A percentile compares a stretch with the other conserved stretches of the same genome.
These are phyloP conservation scores for Isichthys henryi DNA, from an alignment of 2,113 vertebrate species.

Conservation along the genomic window DNA sequence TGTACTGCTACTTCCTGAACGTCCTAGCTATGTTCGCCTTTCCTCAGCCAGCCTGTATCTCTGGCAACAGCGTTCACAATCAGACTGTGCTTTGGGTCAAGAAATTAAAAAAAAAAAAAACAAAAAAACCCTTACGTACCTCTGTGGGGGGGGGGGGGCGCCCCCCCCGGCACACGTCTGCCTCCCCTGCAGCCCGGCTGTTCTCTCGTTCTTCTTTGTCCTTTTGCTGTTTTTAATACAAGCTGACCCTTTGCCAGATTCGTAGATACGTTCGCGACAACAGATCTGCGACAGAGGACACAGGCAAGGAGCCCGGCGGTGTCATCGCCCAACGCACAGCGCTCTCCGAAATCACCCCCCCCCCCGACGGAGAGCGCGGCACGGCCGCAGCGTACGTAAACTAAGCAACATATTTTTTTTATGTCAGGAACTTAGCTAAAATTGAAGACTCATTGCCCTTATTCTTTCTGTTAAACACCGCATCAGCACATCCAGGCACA, in stretches of 20 bases:
- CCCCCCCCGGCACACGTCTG: not conserved
- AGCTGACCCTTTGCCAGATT: not conserved
- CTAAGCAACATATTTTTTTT: not conserved
- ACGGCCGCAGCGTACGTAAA: not conserved
- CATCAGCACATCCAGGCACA: constrained; percentile 31
- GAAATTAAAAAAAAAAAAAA: not conserved
- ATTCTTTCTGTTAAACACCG: not conserved
- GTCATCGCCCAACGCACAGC: not conserved
- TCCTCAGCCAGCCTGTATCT: not conserved
- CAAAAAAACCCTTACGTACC: too few species aligned
- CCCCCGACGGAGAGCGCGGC: not conserved
- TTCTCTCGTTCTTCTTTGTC: not conserved
- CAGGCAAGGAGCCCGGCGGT: not conserved
- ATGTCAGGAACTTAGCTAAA: not conserved
- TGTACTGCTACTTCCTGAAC: not conserved
- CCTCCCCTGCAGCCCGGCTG: not conserved
- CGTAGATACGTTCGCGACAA: not conserved
- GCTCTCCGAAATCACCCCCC: not conserved
- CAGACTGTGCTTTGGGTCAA: not conserved
- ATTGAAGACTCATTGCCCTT: not conserved
- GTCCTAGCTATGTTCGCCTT: not conserved
- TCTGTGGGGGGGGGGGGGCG: too few species aligned
- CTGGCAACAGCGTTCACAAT: not conserved
- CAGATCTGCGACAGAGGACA: not conserved
- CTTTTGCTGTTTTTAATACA: too few species aligned